Conservation (phyloP, 2,113 vertebrate species). For the Mesitornis unicolor region DNA sequence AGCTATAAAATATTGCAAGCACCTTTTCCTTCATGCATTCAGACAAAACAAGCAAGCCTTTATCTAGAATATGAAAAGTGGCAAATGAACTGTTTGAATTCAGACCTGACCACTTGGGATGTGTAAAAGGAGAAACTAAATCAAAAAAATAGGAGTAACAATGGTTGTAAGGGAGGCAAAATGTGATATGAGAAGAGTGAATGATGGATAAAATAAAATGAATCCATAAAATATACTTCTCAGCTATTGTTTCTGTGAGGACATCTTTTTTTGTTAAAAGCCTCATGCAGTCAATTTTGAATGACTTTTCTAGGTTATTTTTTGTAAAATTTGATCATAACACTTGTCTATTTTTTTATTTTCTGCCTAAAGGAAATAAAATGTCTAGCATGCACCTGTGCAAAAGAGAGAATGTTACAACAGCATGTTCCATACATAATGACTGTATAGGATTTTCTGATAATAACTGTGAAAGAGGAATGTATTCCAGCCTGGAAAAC, state of each 20-base stretch:
- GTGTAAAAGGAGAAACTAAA: background rate
- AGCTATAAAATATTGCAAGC: background rate
- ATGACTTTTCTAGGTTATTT: background rate
- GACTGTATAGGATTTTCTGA: background rate
- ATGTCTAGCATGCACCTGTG: background rate
- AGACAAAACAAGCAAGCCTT: background rate
- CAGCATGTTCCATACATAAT: background rate
- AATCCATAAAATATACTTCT: background rate
- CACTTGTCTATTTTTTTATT: background rate
- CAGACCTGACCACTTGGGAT: background rate
- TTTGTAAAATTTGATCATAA: background rate
- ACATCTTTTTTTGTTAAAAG: background rate
- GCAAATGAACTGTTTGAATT: background rate
- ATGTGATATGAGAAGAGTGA: background rate
- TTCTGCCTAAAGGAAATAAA: background rate
- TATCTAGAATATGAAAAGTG: background rate
- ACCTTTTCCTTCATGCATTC: background rate
- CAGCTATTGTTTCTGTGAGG: background rate
- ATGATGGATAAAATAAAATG: background rate
- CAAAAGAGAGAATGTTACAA: background rate
- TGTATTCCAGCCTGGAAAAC: background rate
- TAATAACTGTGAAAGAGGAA: background rate
- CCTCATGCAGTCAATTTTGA: background rate
- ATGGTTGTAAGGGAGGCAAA: background rate
- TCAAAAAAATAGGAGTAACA: background rate